Base-by-base conservation (phyloP, 2,113 vertebrate species). In the Thunnus thynnus region DNA sequence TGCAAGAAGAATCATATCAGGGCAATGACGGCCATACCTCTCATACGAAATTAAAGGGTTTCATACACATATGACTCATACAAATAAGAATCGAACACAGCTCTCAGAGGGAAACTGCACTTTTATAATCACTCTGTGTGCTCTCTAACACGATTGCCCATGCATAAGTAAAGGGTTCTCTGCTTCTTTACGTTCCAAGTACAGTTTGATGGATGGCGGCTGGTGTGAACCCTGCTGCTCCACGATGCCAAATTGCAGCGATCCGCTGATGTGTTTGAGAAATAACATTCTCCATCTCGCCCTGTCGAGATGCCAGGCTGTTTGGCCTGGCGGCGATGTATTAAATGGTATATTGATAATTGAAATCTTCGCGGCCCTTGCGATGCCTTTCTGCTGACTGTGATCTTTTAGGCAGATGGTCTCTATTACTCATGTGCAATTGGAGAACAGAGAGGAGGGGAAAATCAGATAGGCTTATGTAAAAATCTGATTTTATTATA, bases 341-440 rank as follows among this genome's bases (percentile, higher is more conserved):
- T 92, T 95, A 93, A 95, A 93, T 89, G 84, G 83, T 89, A 91
- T 93, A 94, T 93, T 94, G 91, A 94, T 94, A 94, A 95, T 93
- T 95, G 92, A 94, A 95, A 93, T 92, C 89, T 93, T 91, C 56
- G 76, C 66, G 41, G 83, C 51, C 69, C 82, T 66, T 11, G 85
- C 79, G 32, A 61, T 76, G 84, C 78, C 66, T 88, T 94, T 93
- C 76, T 92, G 93, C 94, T 95, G 94, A 95, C 88, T 75, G 64
- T 72, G 93, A 85, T 87, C 74, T 92, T 94, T 91, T 70, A 73
- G 83, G 89, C 91, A 93, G 92, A 94, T 92, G 87, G 89, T 87
- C 88, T 86, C 88, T 86, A 91, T 93, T 93, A 93, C 90, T 93
- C 87, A 91, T 87, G 78, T 88, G 86, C 55, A 80, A 86, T 86